Evolutionary conservation across 2,797 vertebrate genomes (phyloP), one percentile per base, ranked within the genome.

Genomic region (Coregonus sp.): DNA sequence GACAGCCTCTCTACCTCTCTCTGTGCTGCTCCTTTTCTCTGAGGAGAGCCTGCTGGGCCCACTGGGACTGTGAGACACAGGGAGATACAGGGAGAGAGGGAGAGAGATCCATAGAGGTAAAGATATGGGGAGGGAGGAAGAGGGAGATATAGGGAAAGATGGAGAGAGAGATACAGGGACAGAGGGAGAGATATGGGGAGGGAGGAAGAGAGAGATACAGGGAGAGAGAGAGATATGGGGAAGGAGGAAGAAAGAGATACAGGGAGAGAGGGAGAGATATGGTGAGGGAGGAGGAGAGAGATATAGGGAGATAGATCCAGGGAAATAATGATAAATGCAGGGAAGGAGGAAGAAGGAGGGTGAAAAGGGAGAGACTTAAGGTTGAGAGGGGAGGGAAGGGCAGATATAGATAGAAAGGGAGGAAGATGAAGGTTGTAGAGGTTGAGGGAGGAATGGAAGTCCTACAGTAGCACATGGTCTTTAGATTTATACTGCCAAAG

Each of bases 31-130:
- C 70, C 5, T 47, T 15, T 12, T 59, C 9, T 35, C 51, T 33
- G 56, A 61, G 56, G 56, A 20, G 56, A 20, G 56, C 56, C 56
- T n/a, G 54, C 18, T 5, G 4, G 12, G 14, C 12, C 65, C 31
- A 67, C 4, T 14, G 65, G 29, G 29, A 67, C 29, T 67, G 2
- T 29, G 63, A 66, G 29, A 33, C 82, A 81, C 86, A 79, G 76
- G 70, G 81, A 84, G 69, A 66, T 14, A 29, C 18, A 66, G 73
- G 29, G 40, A 33, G 73, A 12, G 33, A 74, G 18, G 31, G 31
- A 33, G 51, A 80, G 83, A 80, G 85, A 80, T 71, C 86, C 87
- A 88, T 89, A 79, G 84, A 87, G 80, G 82, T 81, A 87, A 88
- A 90, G 85, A 90, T 83, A 82, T 74, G 80, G 72, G 84, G 82